Percentiles rank a stretch among this genome's conserved stretches.
phyloP scores from a whole-genome alignment of 92 coral and sea anemone species.

The Palythoa heliodiscus region DNA sequence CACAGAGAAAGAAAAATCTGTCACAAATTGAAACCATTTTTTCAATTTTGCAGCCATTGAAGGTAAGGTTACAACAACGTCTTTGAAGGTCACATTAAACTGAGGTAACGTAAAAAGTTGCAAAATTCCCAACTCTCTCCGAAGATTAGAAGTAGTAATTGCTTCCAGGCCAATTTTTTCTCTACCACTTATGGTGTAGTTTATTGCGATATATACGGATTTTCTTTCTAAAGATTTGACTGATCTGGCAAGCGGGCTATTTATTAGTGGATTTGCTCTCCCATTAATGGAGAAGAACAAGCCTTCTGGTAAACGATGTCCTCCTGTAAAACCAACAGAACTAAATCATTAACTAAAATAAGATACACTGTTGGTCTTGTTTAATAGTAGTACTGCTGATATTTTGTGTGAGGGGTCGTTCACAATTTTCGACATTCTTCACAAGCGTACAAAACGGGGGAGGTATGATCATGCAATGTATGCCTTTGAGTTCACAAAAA shows the following conservation, averaged over 20 bases:
- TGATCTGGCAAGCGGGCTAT: conserved; percentile 1
- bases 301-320: background rate
- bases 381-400: no score
- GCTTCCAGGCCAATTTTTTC: background rate
- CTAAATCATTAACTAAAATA: no score
- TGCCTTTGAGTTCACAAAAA: no score
- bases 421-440: no score
- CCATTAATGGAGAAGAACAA: conserved; percentile 13
- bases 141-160: background rate
- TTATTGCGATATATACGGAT: background rate
- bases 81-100: background rate
- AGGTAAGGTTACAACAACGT: background rate
- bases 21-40: conserved; percentile 3
- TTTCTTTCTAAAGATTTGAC: background rate
- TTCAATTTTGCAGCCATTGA: background rate
- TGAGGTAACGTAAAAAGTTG: background rate
- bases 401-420: no score
- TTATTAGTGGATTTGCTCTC: background rate
- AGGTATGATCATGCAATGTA: no score
- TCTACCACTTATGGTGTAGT: background rate
- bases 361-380: no score
- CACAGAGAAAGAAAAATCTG: background rate
- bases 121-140: conserved; percentile 5
- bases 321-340: background rate
- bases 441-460: no score